Base-by-base conservation (phyloP, 2,888 invertebrate genomes). In the Ceratothoa steindachneri region DNA sequence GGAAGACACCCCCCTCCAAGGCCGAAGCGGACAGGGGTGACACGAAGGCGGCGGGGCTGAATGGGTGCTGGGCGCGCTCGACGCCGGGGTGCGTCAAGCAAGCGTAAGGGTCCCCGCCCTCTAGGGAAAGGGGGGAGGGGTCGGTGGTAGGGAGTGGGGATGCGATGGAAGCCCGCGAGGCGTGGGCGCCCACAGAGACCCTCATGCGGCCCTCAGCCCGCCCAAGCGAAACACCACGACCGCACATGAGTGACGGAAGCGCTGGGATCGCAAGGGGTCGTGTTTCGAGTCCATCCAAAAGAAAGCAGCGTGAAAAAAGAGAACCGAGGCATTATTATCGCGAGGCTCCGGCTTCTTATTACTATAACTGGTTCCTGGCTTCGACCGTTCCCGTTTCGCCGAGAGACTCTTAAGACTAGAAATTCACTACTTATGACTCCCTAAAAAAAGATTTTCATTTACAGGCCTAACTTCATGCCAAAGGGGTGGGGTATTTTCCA, bases 121-220 rank as follows among this genome's bases (percentile, higher is more conserved):
- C 60, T 28, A 69, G 24, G 41, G 27, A 55, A 19, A 68, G 29
- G 68, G 52, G 68, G 22, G 41, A 30, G 27, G n/a, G 29, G 28
- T 69, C 41, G 69, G 69, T 24, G 66, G 66, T 60, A 41, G 12
- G 24, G 27, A 69, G 60, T 28, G 30, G 67, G 30, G 73, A 60
- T 30, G 69, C 15, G 72, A 72, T 72, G 30, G 60, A 72, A 70
- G 72, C 72, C 75, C 71, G 75, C 68, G 60, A 22, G 19, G 60
- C 19, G 60, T 72, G 75, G 69, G 65, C 72, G 69, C 69, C 75
- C 30, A 19, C 67, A 30, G 67, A 30, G 75, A 60, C 72, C 75
- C 75, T 75, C 75, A 75, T 75, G 75, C 75, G 60, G 75, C 69
- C 75, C 66, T 72, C 72, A 65, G 69, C 28, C 72, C 69, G 52